A percentile compares a stretch with the other conserved stretches of the same genome.
phyloP scores from a whole-genome alignment of 2,888 invertebrate species.

The Dermolepida albohirtum region DNA sequence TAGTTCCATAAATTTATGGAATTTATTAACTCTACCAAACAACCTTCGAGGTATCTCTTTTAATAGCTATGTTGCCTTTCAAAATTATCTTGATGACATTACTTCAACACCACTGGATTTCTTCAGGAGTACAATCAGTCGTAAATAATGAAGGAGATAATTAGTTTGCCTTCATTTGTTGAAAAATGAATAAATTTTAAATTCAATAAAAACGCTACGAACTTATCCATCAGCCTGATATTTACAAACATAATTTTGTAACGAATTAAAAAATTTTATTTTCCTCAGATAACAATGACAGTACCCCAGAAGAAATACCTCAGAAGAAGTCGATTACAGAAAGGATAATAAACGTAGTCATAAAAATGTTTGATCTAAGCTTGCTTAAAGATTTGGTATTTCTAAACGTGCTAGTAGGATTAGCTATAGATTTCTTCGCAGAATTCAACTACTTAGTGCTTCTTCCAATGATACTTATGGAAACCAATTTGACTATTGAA shows the following conservation, averaged over 20 bases:
- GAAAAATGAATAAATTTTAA: too few species aligned
- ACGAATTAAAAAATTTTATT: background rate
- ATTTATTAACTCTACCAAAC: too few species aligned
- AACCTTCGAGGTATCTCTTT: too few species aligned
- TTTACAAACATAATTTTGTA: background rate
- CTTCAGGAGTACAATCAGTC: too few species aligned
- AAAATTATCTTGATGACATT: too few species aligned
- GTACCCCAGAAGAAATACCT: background rate
- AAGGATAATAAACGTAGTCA: constrained; percentile 58
- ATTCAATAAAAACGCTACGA: too few species aligned
- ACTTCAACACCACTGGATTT: too few species aligned
- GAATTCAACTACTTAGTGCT: constrained; percentile 74
- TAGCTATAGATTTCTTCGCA: constrained; percentile 73
- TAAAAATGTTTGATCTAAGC: constrained; percentile 71
- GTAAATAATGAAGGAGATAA: too few species aligned
- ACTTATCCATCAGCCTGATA: too few species aligned
- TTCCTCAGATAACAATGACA: background rate
- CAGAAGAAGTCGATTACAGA: constrained; percentile 42
- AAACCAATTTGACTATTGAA: constrained; percentile 68
- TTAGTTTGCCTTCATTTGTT: too few species aligned
- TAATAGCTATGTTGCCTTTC: too few species aligned
- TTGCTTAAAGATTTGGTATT: constrained; percentile 72
- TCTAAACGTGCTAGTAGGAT: constrained; percentile 72
- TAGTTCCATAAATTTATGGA: too few species aligned
- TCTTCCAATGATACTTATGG: constrained; percentile 72